Base-by-base conservation (phyloP, 2,113 vertebrate genomes). In the Rhagologus leucostigma region DNA sequence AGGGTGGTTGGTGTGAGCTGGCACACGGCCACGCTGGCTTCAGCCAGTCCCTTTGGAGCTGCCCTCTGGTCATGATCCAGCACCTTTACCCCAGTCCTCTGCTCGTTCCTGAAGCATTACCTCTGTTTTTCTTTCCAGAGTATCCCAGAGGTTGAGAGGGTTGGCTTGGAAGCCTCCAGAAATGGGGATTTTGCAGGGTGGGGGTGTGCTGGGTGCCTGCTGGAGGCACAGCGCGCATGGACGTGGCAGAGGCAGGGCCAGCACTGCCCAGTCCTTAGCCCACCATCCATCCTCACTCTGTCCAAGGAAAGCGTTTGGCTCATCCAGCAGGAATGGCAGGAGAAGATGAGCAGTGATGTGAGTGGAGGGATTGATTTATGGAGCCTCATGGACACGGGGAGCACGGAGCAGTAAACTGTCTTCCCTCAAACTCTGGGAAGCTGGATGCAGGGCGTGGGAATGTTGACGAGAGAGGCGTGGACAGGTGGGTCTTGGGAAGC, bases 21-120 rank as follows among this genome's bases (percentile, higher is more conserved):
- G 46, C 5, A 0, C 9, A 0, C 2, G 8, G 63, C 87, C 76
- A 24, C 1, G 0, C 37, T 63, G 55, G 5, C 33, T 46, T 29
- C 47, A 67, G 52, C 42, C 56, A 18, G 20, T 37, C 39, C 44
- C n/a, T 82, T 88, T 0, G 0, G 76, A 81, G 56, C 83, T 87
- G 80, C 47, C 39, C 79, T 10, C 0, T 14, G 3, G 24, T 65
- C 29, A 20, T 4, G 10, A 27, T 68, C 57, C 65, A 55, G 33
- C 4, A 3, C 12, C 42, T 88, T 62, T 53, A 41, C 21, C n/a
- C 50, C 42, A 62, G 69, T 64, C 12, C 27, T 77, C 18, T 11
- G 11, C 55, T 39, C 4, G 2, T 65, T 52, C 50, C 84, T 56
- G 49, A 52, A 77, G 37, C 22, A 23, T 49, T 35, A 29, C 50